phyloP scores from a whole-genome alignment of 2,888 invertebrate species.

The Thecocarcelia acutangulata region DNA sequence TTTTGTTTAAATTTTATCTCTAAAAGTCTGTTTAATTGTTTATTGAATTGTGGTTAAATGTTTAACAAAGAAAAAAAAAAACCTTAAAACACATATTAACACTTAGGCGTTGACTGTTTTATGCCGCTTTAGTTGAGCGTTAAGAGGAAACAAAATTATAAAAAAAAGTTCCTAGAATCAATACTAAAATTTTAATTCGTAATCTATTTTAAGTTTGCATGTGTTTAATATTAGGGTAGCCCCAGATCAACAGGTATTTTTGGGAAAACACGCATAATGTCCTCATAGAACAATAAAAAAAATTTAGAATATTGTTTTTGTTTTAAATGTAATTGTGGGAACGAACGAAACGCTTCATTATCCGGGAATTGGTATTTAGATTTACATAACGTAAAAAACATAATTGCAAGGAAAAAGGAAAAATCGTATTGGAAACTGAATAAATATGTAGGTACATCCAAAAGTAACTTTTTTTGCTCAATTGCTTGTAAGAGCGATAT shows the following conservation, averaged over 20 bases:
- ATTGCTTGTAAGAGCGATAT: too few species aligned
- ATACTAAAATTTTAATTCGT: slow-evolving; percentile 17
- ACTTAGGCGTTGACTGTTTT: slow-evolving; percentile 50
- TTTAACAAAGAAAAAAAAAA: slow-evolving; percentile 21
- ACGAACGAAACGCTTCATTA: too few species aligned
- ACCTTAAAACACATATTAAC: slow-evolving; percentile 57
- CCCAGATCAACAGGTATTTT: not conserved
- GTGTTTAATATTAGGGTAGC: slow-evolving; percentile 29
- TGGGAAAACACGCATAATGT: too few species aligned
- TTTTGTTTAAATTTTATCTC: slow-evolving; percentile 34
- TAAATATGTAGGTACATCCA: too few species aligned
- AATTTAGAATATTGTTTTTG: too few species aligned
- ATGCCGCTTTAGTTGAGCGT: slow-evolving; percentile 3
- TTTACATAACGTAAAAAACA: too few species aligned
- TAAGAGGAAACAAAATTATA: slow-evolving; percentile 1
- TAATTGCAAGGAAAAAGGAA: too few species aligned
- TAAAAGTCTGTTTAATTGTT: slow-evolving; percentile 53
- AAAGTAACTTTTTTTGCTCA: too few species aligned
- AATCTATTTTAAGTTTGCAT: slow-evolving; percentile 24
- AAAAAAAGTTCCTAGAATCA: slow-evolving; percentile 39
- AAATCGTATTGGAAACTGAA: too few species aligned
- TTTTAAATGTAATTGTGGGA: too few species aligned
- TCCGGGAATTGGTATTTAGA: too few species aligned
- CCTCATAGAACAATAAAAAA: too few species aligned
- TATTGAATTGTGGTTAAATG: slow-evolving; percentile 46